Conservation (phyloP, 1,140 invertebrate species). For the Chironomus tepperi region DNA sequence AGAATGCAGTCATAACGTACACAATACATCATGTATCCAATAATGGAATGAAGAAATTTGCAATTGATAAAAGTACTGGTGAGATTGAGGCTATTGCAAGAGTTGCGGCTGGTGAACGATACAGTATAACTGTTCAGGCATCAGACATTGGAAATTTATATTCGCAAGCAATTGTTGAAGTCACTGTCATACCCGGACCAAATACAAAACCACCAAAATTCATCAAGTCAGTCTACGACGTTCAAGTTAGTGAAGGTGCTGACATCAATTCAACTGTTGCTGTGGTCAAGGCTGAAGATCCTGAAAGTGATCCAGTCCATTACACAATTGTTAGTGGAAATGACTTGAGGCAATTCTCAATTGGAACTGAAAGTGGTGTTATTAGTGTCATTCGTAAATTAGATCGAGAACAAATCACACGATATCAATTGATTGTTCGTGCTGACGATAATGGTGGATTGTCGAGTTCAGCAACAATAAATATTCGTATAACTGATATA, state of each 20-base stretch:
- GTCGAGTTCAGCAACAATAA: constrained; percentile 70
- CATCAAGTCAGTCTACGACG: constrained; percentile 67
- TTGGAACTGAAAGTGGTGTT: constrained; percentile 71
- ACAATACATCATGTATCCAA: constrained; percentile 83
- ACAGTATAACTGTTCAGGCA: constrained; percentile 77
- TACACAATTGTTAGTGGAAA: constrained; percentile 81
- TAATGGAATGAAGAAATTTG: constrained; percentile 76
- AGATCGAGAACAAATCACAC: constrained; percentile 76
- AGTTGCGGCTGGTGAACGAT: constrained; percentile 75
- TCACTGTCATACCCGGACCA: constrained; percentile 69
- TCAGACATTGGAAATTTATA: constrained; percentile 59
- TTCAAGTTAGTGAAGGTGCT: constrained; percentile 78
- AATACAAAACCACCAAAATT: constrained; percentile 79
- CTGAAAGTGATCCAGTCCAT: constrained; percentile 76
- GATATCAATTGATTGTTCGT: constrained; percentile 75
- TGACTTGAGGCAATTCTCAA: constrained; percentile 72
- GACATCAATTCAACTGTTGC: constrained; percentile 76
- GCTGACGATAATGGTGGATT: constrained; percentile 78
- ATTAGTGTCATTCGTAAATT: constrained; percentile 73
- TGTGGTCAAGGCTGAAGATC: constrained; percentile 70
- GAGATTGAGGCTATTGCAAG: constrained; percentile 66
- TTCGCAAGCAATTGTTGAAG: constrained; percentile 74
- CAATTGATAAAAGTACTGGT: constrained; percentile 70
- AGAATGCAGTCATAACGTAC: constrained; percentile 73
- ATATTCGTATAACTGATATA: constrained; percentile 81